phyloP scores from a whole-genome alignment of 2,113 vertebrate genomes.

The Seriola rivoliana region DNA sequence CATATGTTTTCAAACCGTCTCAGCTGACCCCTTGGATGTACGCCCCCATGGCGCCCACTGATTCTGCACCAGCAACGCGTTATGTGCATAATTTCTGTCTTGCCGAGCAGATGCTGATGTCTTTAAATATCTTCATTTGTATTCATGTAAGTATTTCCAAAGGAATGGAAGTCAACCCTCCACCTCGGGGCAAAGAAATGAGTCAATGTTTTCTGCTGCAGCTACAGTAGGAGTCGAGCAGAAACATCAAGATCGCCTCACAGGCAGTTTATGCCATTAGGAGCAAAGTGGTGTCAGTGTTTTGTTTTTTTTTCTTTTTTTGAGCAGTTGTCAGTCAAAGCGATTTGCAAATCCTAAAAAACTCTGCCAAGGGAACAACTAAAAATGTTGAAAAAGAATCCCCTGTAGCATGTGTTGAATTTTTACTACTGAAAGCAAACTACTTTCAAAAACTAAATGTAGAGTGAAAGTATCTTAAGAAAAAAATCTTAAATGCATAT shows the following conservation, averaged over 20 bases:
- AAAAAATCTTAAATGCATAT: neutral
- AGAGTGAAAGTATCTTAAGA: neutral
- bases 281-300: conserved; percentile 33
- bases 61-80: conserved; percentile 60
- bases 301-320: conserved; percentile 16
- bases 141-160: conserved; percentile 76
- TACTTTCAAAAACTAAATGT: conserved; percentile 1
- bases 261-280: conserved; percentile 67
- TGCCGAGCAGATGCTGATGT: conserved; percentile 60
- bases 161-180: conserved; percentile 69
- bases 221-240: conserved; percentile 65
- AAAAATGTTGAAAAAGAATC: conserved; percentile 16
- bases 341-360: conserved; percentile 30
- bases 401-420: neutral
- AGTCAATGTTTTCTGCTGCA: conserved; percentile 74
- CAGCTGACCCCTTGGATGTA: conserved; percentile 72
- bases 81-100: conserved; percentile 67
- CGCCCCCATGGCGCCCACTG: conserved; percentile 71
- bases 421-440: conserved; percentile 14
- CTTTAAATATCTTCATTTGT: conserved; percentile 83
- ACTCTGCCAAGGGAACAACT: conserved; percentile 21
- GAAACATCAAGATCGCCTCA: conserved; percentile 62
- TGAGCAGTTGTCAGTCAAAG: conserved; percentile 64
- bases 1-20: conserved; percentile 59
- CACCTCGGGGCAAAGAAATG: conserved; percentile 74